Conservation (phyloP, 1,140 invertebrate species). For the Phthorimaea operculella region DNA sequence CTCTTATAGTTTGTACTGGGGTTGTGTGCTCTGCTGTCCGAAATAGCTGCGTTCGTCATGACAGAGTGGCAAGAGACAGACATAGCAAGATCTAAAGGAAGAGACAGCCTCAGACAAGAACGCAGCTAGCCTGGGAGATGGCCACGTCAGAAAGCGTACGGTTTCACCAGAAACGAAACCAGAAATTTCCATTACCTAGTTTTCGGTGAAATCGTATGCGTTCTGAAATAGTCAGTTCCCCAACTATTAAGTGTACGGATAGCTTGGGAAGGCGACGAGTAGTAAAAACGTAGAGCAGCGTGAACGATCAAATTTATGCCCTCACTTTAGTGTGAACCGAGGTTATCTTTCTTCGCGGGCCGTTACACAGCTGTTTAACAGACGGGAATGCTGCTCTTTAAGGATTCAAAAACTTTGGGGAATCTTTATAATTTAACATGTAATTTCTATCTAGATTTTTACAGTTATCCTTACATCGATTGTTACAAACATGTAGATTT, state of each 20-base stretch:
- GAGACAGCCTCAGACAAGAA: too few relatives aligned
- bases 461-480: constrained; percentile 1
- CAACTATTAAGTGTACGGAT: not conserved
- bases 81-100: too few relatives aligned
- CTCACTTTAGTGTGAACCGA: not conserved
- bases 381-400: not conserved
- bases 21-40: constrained; percentile 56
- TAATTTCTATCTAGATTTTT: not conserved
- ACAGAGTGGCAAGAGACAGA: too few relatives aligned
- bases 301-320: constrained; percentile 1
- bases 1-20: constrained; percentile 51
- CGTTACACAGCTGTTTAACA: not conserved
- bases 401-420: not conserved
- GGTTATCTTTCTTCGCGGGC: not conserved
- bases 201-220: too few relatives aligned
- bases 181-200: too few relatives aligned
- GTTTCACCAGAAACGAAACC: too few relatives aligned
- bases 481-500: constrained; percentile 1
- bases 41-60: not conserved
- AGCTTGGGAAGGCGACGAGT: not conserved
- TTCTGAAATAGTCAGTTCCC: too few relatives aligned
- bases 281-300: not conserved
- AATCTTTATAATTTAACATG: not conserved
- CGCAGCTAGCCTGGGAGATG: too few relatives aligned
- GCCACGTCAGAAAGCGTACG: too few relatives aligned